phyloP scores from a whole-genome alignment of 2,113 vertebrate species.

The Phoenicopterus ruber region DNA sequence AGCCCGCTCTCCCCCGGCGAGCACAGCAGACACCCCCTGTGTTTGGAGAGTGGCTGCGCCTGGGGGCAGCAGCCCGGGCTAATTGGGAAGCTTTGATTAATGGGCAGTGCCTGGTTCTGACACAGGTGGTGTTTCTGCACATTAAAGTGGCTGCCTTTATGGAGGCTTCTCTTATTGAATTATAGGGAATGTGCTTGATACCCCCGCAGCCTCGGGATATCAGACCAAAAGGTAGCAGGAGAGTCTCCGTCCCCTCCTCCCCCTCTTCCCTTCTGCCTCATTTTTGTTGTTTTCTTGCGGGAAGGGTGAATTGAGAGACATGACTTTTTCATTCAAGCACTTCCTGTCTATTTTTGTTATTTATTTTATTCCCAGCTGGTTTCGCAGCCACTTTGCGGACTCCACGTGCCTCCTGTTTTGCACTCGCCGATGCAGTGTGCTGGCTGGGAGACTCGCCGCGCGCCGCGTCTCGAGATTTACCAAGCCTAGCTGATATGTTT shows the following conservation, averaged over 20 bases:
- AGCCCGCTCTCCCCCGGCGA: neutral
- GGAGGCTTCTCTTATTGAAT: slow-evolving; percentile 79
- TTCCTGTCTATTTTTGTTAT: neutral
- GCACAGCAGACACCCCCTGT: neutral
- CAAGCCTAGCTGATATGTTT: neutral
- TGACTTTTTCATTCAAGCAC: neutral
- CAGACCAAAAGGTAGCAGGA: neutral
- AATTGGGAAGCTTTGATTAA: slow-evolving; percentile 89
- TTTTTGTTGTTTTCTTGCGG: neutral
- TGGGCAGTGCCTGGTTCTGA: slow-evolving; percentile 77
- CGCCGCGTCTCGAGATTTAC: neutral
- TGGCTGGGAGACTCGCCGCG: neutral
- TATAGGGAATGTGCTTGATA: slow-evolving; percentile 64
- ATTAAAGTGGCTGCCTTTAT: slow-evolving; percentile 74
- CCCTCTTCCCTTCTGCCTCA: neutral
- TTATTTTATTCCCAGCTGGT: neutral
- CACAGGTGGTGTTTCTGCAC: slow-evolving; percentile 78
- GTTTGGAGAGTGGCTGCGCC: neutral
- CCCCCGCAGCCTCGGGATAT: slow-evolving; percentile 45
- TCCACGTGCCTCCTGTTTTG: neutral
- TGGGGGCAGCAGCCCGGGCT: slow-evolving; percentile 67
- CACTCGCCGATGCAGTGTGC: neutral
- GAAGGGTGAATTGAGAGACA: neutral
- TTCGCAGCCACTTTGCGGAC: neutral
- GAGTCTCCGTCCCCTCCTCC: neutral